A percentile compares a stretch with the other conserved stretches of the same genome.
These are phyloP conservation scores for Eudasyphora cyanicolor DNA, from an alignment of 2,888 invertebrate species.

Conservation along the genomic window DNA sequence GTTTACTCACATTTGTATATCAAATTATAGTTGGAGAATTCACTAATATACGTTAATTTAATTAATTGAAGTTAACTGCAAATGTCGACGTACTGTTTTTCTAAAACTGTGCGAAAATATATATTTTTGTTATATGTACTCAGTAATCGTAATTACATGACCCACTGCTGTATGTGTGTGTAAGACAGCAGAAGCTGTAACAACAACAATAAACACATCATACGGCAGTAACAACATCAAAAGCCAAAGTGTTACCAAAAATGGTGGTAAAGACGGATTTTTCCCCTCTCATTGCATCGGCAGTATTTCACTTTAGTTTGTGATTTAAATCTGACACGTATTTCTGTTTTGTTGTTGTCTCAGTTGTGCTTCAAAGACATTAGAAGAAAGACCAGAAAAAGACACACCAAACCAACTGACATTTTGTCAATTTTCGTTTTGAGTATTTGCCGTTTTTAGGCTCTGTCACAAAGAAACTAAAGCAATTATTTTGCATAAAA, in stretches of 20 bases:
- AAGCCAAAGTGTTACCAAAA: conserved; percentile 58
- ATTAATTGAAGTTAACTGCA: no score
- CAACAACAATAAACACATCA: conserved; percentile 8
- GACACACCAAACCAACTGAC: conserved; percentile 54
- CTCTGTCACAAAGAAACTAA: conserved; percentile 20
- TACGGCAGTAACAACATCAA: conserved; percentile 25
- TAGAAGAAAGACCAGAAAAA: conserved; percentile 36
- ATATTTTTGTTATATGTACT: no score
- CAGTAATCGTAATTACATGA: no score
- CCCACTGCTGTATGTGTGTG: background rate
- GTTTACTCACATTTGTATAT: no score
- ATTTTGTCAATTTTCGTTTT: conserved; percentile 63
- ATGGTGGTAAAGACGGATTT: conserved; percentile 54
- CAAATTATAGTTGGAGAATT: no score
- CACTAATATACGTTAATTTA: no score
- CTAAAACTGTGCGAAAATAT: no score
- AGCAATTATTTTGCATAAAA: conserved; percentile 36
- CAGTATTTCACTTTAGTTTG: conserved; percentile 50
- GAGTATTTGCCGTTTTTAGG: background rate
- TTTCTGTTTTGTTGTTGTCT: conserved; percentile 33
- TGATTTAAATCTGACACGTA: conserved; percentile 65
- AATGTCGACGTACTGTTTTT: no score
- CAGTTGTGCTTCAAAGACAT: conserved; percentile 28
- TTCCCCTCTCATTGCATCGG: conserved; percentile 30
- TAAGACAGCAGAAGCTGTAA: background rate